These are phyloP conservation scores for Tachina fera DNA, from an alignment of 2,888 invertebrate species.

Conservation along the genomic window DNA sequence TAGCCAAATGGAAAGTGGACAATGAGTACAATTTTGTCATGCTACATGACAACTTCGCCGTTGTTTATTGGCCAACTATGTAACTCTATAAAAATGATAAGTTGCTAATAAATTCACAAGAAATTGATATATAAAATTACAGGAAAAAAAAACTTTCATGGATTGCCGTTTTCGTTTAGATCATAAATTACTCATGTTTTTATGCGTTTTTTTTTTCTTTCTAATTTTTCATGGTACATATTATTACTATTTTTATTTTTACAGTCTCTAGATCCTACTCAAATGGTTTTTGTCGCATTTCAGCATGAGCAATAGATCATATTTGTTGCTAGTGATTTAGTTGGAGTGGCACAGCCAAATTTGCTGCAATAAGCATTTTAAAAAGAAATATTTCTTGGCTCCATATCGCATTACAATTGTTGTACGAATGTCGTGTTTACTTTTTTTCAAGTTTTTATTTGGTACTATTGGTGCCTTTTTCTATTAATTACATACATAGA, in stretches of 20 bases:
- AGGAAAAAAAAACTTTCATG: constrained; percentile 23
- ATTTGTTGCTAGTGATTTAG: constrained; percentile 54
- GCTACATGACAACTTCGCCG: constrained; percentile 47
- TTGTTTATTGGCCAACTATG: constrained; percentile 11
- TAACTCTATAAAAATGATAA: constrained; percentile 59
- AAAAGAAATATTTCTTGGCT: constrained; percentile 19
- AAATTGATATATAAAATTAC: constrained; percentile 36
- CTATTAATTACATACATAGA: background rate
- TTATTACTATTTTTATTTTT: constrained; percentile 13
- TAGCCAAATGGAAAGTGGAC: constrained; percentile 57
- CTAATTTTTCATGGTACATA: too few relatives aligned
- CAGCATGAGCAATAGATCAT: constrained; percentile 61
- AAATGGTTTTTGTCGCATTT: constrained; percentile 62
- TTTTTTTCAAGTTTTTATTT: constrained; percentile 13
- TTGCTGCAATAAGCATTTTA: constrained; percentile 37
- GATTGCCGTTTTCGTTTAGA: constrained; percentile 62
- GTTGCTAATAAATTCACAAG: constrained; percentile 68
- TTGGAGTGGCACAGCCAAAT: constrained; percentile 59
- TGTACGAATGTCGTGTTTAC: background rate
- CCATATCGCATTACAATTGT: constrained; percentile 45
- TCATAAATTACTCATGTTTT: constrained; percentile 67
- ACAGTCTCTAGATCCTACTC: background rate
- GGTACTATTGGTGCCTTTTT: constrained; percentile 17
- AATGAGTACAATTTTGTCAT: constrained; percentile 45
- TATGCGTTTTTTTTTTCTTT: constrained; percentile 5